phyloP scores from a whole-genome alignment of 2,797 vertebrate genomes.

The Onychomys leucogaster region DNA sequence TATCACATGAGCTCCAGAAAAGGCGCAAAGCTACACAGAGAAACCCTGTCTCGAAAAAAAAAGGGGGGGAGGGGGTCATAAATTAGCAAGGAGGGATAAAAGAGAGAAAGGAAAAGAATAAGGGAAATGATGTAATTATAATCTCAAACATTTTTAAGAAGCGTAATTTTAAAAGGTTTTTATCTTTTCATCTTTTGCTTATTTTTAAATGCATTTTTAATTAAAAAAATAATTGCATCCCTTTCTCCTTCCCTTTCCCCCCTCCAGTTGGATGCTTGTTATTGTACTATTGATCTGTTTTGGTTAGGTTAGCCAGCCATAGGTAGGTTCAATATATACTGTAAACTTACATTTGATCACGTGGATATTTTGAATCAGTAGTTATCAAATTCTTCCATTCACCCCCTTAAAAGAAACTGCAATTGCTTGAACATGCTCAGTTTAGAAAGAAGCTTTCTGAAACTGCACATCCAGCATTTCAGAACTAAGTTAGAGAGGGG shows the following conservation, averaged over 20 bases:
- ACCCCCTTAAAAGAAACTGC: neutral
- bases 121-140: neutral
- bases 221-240: neutral
- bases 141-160: neutral
- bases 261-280: neutral
- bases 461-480: neutral
- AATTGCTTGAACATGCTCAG: neutral
- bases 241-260: neutral
- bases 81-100: neutral
- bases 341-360: neutral
- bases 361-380: neutral
- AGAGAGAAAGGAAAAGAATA: neutral
- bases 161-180: neutral
- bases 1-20: too few relatives aligned
- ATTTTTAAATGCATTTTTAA: neutral
- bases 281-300: neutral
- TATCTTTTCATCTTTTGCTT: neutral
- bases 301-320: slow-evolving; percentile 30
- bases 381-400: neutral
- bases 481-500: neutral
- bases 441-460: neutral
- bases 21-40: too few relatives aligned
- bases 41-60: too few relatives aligned
- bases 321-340: neutral
- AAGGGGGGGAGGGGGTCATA: too few relatives aligned